Conservation (phyloP, 1,140 invertebrate genomes). For the Pectinophora gossypiella region DNA sequence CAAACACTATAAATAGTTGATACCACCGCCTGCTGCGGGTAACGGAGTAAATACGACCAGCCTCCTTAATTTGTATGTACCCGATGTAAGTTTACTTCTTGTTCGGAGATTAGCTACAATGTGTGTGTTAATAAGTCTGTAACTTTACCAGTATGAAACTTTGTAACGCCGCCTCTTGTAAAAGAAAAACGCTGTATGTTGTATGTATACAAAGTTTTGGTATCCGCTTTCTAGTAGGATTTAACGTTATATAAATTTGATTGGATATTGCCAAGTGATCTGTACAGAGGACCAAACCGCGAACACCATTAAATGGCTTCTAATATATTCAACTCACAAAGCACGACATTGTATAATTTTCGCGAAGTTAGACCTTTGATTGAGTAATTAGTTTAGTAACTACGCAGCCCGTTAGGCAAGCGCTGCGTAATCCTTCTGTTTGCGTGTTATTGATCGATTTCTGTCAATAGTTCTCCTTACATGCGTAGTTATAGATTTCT, state of each 20-base stretch:
- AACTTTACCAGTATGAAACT: too few species aligned
- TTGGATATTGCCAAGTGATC: too few species aligned
- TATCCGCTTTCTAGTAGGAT: too few species aligned
- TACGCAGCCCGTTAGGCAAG: not conserved
- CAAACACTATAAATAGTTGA: conserved; percentile 75
- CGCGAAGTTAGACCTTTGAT: not conserved
- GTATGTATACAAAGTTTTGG: too few species aligned
- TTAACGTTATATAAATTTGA: too few species aligned
- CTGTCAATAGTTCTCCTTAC: conserved; percentile 15
- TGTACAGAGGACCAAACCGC: too few species aligned
- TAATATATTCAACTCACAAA: not conserved
- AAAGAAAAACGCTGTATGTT: too few species aligned
- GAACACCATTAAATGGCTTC: not conserved
- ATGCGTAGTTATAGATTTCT: conserved; percentile 1
- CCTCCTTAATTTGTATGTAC: conserved; percentile 38
- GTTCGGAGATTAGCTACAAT: not conserved
- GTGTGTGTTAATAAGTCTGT: too few species aligned
- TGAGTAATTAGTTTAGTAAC: conserved; percentile 3
- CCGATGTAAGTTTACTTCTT: not conserved
- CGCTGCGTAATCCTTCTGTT: not conserved
- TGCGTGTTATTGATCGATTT: not conserved
- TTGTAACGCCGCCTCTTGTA: too few species aligned
- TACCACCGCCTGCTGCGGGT: conserved; percentile 41
- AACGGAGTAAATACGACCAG: conserved; percentile 69
- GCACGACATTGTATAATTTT: not conserved